Conservation (phyloP, 2,888 invertebrate species). For the Chaetoderma sp. region DNA sequence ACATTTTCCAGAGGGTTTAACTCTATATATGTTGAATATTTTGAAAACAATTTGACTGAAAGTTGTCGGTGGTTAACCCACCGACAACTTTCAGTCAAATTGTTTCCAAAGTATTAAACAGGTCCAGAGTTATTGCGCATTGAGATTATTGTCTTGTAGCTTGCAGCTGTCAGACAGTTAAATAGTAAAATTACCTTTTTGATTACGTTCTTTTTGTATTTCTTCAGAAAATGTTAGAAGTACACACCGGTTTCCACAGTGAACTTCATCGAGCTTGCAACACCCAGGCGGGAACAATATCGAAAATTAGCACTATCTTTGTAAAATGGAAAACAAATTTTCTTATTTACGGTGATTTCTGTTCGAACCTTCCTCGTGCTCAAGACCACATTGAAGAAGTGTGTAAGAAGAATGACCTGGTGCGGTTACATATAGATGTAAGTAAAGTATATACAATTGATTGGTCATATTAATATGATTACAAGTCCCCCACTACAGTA, state of each 20-base stretch:
- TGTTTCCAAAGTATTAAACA: too few relatives aligned
- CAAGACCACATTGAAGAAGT: slow-evolving; percentile 85
- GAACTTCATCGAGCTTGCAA: slow-evolving; percentile 77
- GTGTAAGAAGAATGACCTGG: slow-evolving; percentile 77
- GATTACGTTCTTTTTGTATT: too few relatives aligned
- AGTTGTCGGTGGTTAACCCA: too few relatives aligned
- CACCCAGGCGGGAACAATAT: slow-evolving; percentile 39
- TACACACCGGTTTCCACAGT: slow-evolving; percentile 85
- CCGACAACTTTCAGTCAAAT: too few relatives aligned
- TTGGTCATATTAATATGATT: neutral
- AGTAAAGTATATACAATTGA: slow-evolving; percentile 4
- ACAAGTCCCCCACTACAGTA: neutral
- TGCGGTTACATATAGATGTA: slow-evolving; percentile 71
- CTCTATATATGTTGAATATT: too few relatives aligned
- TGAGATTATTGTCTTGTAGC: too few relatives aligned
- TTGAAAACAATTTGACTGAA: too few relatives aligned
- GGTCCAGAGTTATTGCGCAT: too few relatives aligned
- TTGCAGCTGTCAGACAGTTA: too few relatives aligned
- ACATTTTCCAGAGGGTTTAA: too few relatives aligned
- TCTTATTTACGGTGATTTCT: slow-evolving; percentile 94
- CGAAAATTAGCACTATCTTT: slow-evolving; percentile 73
- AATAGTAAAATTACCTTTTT: too few relatives aligned
- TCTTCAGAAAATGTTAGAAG: slow-evolving; percentile 83
- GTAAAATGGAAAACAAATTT: slow-evolving; percentile 90
- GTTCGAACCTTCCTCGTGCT: slow-evolving; percentile 92